phyloP scores from a whole-genome alignment of 2,888 invertebrate genomes.

The Patella depressa region DNA sequence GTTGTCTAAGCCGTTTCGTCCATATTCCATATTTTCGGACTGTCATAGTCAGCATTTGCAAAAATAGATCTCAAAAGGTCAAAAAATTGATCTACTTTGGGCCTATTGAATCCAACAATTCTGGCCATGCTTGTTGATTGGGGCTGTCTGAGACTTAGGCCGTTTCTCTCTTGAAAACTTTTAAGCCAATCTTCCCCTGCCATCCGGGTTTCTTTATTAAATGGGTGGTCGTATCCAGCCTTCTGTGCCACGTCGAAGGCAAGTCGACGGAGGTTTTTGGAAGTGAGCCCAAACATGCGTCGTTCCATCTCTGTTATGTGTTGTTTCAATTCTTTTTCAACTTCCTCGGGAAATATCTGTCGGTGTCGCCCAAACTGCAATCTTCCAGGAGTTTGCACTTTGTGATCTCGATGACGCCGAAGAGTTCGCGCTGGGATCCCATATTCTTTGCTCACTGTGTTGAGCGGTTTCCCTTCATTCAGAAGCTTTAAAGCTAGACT shows the following conservation, averaged over 20 bases:
- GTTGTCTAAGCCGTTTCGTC: conserved; percentile 24
- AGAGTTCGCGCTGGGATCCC: conserved; percentile 14
- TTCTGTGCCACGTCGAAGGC: conserved; percentile 12
- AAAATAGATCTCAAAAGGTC: background rate
- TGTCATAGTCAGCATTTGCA: background rate
- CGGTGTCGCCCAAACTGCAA: conserved; percentile 7
- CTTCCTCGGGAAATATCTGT: conserved; percentile 7
- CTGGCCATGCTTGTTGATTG: conserved; percentile 3
- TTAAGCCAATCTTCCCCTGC: conserved; percentile 15
- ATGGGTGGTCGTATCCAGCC: conserved; percentile 3
- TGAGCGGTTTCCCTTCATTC: conserved; percentile 15
- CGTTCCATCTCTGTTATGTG: conserved; percentile 15
- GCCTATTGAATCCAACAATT: conserved; percentile 15
- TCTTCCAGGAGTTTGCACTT: conserved; percentile 12
- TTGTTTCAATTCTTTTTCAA: conserved; percentile 5
- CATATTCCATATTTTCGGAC: conserved; percentile 23
- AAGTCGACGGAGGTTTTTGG: conserved; percentile 15
- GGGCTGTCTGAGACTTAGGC: background rate
- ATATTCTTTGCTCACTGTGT: background rate
- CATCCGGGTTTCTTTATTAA: conserved; percentile 14
- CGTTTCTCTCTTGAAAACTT: conserved; percentile 10
- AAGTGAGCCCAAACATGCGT: conserved; percentile 13
- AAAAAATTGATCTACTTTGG: conserved; percentile 4
- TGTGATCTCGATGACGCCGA: conserved; percentile 9
- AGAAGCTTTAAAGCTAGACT: background rate